phyloP scores from a whole-genome alignment of 2,113 vertebrate species.

The Panthera uncia region DNA sequence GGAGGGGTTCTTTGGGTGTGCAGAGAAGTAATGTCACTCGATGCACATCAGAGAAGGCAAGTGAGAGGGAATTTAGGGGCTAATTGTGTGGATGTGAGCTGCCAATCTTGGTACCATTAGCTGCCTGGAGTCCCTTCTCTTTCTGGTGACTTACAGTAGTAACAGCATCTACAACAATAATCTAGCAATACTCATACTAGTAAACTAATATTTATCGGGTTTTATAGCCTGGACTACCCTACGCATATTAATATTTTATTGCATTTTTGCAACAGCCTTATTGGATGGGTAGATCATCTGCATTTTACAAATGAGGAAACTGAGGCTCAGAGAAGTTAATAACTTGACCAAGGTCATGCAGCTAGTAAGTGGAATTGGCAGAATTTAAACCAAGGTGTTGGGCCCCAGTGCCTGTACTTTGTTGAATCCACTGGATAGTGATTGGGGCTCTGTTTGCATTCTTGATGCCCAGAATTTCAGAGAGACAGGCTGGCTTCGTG shows the following conservation, averaged over 20 bases:
- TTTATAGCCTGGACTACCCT: neutral
- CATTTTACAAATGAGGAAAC: neutral
- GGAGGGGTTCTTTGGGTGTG: neutral
- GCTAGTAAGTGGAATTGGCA: neutral
- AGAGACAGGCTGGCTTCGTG: neutral
- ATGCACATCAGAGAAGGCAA: no score
- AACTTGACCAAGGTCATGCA: neutral
- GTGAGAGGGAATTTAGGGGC: neutral
- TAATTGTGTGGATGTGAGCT: neutral
- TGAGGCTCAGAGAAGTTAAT: neutral
- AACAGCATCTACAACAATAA: neutral
- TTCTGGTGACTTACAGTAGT: neutral
- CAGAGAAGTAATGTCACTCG: neutral
- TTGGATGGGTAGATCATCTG: neutral
- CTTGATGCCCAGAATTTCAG: neutral
- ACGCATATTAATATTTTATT: slow-evolving; percentile 22
- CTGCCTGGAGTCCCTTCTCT: neutral
- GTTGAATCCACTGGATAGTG: neutral
- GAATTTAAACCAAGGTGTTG: neutral
- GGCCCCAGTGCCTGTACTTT: neutral
- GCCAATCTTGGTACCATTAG: neutral
- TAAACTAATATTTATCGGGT: neutral
- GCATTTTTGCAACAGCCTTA: neutral
- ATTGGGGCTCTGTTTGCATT: neutral
- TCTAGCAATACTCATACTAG: neutral